Base-by-base conservation (phyloP, 35 echinoderm and acorn worm genomes). In the Apostichopus californicus region DNA sequence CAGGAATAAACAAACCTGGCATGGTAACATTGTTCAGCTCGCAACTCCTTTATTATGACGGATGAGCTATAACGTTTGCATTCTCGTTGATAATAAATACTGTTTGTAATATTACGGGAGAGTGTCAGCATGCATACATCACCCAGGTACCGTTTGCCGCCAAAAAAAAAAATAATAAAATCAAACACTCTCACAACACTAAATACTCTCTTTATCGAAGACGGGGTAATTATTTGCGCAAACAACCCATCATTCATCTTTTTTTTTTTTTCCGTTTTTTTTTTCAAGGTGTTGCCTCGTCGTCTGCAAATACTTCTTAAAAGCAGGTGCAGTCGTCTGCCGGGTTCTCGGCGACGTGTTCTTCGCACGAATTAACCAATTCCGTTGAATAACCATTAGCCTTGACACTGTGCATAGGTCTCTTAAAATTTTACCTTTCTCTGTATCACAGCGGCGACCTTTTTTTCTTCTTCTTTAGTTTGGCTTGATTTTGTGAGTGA, bases 271-370 rank as follows among this genome's bases (percentile, higher is more conserved):
- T 68, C 46, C 64, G 64, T 10, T 4, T 10, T 13, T 17, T 13
- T 75, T 75, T 75, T 14, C 55, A 8, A 85, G 81, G 81, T 85
- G 81, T 85, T 58, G 57, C 81, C 81, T 59, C 18, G 57, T 55
- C 58, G 81, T 85, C 81, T 58, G 81, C 17, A 55, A 59, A 85
- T 85, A 85, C 81, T 59, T 85, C 57, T 85, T 85, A 58, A 85
- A 56, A 59, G 81, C 81, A 85, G 81, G 81, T 85, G 81, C 81
- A 22, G 20, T 9, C 57, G 34, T 23, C 57, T 85, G 7, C 81
- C 55, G 23, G 71, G 71, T 61, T 46, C 58, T 28, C 53, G 23
- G 18, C 78, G 15, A 15, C 78, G 78, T 81, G 81, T 17, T 85
- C 81, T 85, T 52, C 81, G 55, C 20, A 52, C 23, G 81, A 59